phyloP scores from a whole-genome alignment of 2,888 invertebrate genomes.

The Halocaridina rubra region DNA sequence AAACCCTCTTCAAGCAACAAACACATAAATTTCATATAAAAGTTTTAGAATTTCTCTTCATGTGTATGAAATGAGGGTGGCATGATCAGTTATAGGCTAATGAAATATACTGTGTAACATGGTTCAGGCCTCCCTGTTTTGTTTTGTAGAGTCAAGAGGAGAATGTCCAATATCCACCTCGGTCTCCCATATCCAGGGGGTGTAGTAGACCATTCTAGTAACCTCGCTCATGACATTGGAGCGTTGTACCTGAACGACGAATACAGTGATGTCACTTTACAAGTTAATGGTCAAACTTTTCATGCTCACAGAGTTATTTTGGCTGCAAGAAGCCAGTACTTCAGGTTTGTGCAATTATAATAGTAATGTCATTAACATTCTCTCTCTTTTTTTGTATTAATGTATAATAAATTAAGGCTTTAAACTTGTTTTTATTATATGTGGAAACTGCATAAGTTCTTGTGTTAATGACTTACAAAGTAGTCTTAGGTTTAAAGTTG shows the following conservation, averaged over 20 bases:
- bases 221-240: slow-evolving; percentile 60
- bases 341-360: slow-evolving; percentile 76
- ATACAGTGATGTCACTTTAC: slow-evolving; percentile 88
- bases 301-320: slow-evolving; percentile 86
- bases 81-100: too few relatives aligned
- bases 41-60: too few relatives aligned
- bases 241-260: slow-evolving; percentile 72
- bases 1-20: background rate
- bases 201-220: slow-evolving; percentile 59
- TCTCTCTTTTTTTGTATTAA: too few relatives aligned
- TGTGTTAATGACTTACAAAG: too few relatives aligned
- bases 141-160: slow-evolving; percentile 12
- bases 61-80: too few relatives aligned
- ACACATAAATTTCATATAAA: background rate
- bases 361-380: too few relatives aligned
- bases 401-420: too few relatives aligned
- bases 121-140: background rate
- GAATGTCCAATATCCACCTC: slow-evolving; percentile 60
- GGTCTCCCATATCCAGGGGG: slow-evolving; percentile 57
- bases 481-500: too few relatives aligned
- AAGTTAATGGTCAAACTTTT: slow-evolving; percentile 82
- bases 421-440: too few relatives aligned
- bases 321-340: slow-evolving; percentile 96
- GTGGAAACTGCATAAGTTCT: too few relatives aligned
- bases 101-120: too few relatives aligned